Percentiles rank a stretch among this genome's conserved stretches.
phyloP scores from a whole-genome alignment of 2,888 invertebrate genomes.

The Stenchaetothrips biformis region DNA sequence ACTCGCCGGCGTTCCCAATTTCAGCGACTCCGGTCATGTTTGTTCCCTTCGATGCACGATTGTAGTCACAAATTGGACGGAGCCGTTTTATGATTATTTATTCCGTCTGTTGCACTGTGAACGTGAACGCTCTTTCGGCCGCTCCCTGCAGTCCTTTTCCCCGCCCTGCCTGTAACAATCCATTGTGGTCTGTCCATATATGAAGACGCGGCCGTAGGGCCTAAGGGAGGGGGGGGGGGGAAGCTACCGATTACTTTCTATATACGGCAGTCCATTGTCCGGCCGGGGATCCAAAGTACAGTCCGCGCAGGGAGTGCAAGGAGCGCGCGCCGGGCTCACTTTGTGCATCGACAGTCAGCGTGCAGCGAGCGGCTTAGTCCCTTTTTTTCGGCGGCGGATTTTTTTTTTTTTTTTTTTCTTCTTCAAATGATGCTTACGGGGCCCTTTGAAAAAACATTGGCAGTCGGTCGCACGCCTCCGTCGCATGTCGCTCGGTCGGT shows the following conservation, averaged over 20 bases:
- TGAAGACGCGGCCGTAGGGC: background rate
- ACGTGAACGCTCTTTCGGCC: background rate
- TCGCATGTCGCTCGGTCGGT: background rate
- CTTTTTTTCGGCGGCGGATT: background rate
- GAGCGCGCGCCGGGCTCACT: background rate
- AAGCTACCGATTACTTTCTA: slow-evolving; percentile 17
- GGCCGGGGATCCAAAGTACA: slow-evolving; percentile 4
- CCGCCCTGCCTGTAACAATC: background rate
- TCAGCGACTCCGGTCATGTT: background rate
- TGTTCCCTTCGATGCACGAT: background rate
- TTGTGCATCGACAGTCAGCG: background rate
- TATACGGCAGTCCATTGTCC: slow-evolving; percentile 20
- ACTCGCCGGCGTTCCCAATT: background rate
- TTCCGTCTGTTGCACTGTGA: background rate
- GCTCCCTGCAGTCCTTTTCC: background rate
- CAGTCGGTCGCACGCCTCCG: background rate
- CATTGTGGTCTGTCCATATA: slow-evolving; percentile 22
- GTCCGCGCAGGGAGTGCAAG: background rate
- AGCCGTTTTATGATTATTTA: background rate
- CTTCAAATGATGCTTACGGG: no score
- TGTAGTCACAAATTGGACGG: slow-evolving; percentile 15
- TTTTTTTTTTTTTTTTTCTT: background rate
- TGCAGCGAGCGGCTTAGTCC: background rate
- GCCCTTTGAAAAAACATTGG: no score
- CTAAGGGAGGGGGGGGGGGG: background rate